Evolutionary conservation across 2,113 vertebrate genomes (phyloP), one percentile per base, ranked within the genome.

Genomic region (Elgaria multicarinata): DNA sequence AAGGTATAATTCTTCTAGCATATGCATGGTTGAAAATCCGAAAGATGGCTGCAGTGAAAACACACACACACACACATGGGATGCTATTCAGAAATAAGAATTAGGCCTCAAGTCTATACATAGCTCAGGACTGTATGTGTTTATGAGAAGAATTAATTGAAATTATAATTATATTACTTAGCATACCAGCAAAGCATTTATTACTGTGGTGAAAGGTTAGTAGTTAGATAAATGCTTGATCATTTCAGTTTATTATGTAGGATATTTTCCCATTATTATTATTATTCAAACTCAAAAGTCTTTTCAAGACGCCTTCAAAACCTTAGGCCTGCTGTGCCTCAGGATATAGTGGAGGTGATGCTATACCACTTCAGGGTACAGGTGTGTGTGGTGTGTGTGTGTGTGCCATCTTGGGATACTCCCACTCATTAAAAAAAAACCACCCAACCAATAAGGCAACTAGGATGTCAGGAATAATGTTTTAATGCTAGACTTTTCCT

Each of bases 111-210:
- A 24, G 85, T 77, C 85, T 77, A 46, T 82, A 72, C 69, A 44
- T 74, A 88, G 87, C 79, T n/a, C 36, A 82, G 16, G 13, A 74
- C 78, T 16, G 79, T 44, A 74, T 82, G 50, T 82, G 87, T 88
- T 88, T 64, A 88, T 82, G 67, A 82, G 39, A 82, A 62, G 50
- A 88, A 88, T 88, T 88, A 88, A 88, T 88, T 88, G 87, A 88
- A 82, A 88, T 88, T 86, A 72, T 81, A 88, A 88, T 88, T 88
- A 44, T 82, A 88, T 82, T 82, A 82, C 78, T 88, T 88, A 82
- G 78, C 67, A 67, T 24, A 46, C 46, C 42, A 82, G 78, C 66
- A 72, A 88, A 82, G 78, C 79, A 82, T 82, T 82, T 82, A 88
- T 74, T 88, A 72, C 79, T 88, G 2, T 14, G 39, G 78, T 46